These are phyloP conservation scores for Danionella cerebrum DNA, from an alignment of 2,113 vertebrate genomes.

Conservation along the genomic window DNA sequence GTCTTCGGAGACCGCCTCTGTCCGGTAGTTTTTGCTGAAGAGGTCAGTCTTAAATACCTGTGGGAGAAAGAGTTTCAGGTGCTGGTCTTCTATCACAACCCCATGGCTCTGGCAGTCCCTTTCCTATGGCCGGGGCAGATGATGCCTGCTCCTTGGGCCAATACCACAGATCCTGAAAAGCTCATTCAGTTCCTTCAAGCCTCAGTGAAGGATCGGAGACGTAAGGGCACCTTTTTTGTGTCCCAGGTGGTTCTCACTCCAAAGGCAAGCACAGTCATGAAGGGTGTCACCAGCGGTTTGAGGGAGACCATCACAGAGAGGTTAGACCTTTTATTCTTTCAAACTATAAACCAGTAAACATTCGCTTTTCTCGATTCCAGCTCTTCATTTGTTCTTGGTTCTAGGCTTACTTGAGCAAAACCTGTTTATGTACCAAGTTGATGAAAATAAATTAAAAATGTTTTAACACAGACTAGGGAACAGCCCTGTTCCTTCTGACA, in stretches of 20 bases:
- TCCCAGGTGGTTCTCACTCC: constrained; percentile 96
- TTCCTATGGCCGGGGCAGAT: constrained; percentile 98
- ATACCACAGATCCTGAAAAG: constrained; percentile 95
- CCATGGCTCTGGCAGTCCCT: constrained; percentile 88
- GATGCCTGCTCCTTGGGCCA: constrained; percentile 96
- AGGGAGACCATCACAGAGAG: constrained; percentile 97
- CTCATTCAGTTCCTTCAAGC: constrained; percentile 92
- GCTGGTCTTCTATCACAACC: constrained; percentile 93
- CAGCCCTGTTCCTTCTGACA: too few relatives aligned
- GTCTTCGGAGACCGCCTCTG: constrained; percentile 91
- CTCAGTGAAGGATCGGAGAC: constrained; percentile 86
- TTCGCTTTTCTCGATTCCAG: too few relatives aligned
- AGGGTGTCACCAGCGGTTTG: constrained; percentile 89
- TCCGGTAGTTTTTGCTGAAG: constrained; percentile 90
- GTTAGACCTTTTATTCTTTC: constrained; percentile 40
- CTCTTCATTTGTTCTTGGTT: too few relatives aligned
- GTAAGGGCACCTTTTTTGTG: constrained; percentile 94
- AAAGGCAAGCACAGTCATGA: constrained; percentile 96
- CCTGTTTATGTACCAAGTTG: too few relatives aligned
- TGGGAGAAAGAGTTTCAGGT: constrained; percentile 97
- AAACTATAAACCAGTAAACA: too few relatives aligned
- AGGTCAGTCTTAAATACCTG: constrained; percentile 88
- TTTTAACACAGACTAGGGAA: not conserved
- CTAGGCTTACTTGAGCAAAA: too few relatives aligned
- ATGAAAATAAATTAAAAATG: too few relatives aligned